These are phyloP conservation scores for Sceliomorpha sp. DNA, from an alignment of 2,888 invertebrate species.

Conservation along the genomic window DNA sequence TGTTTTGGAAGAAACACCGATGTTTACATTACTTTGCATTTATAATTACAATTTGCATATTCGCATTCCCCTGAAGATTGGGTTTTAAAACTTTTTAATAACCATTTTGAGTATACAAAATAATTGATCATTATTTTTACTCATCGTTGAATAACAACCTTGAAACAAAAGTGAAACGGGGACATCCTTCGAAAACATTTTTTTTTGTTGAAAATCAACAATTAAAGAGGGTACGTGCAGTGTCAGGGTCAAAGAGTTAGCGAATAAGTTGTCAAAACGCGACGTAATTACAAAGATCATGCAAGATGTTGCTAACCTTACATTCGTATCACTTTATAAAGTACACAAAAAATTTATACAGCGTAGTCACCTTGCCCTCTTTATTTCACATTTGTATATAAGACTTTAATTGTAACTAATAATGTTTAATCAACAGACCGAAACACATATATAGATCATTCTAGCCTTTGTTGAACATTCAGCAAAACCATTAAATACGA, in stretches of 20 bases:
- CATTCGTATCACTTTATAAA: not conserved
- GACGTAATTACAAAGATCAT: slow-evolving; percentile 17
- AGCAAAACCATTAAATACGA: no score
- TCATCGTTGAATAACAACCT: no score
- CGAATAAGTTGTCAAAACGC: slow-evolving; percentile 24
- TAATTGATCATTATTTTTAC: no score
- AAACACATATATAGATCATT: slow-evolving; percentile 14
- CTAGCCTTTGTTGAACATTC: not conserved
- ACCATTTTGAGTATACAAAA: no score
- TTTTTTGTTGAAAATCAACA: slow-evolving; percentile 5
- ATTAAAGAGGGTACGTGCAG: slow-evolving; percentile 27
- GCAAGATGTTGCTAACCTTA: slow-evolving; percentile 17
- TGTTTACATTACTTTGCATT: no score
- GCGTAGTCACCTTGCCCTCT: not conserved
- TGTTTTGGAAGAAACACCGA: no score
- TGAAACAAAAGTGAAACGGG: no score
- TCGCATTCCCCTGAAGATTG: no score
- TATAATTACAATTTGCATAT: no score
- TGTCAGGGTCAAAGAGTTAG: slow-evolving; percentile 37
- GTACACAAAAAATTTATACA: slow-evolving; percentile 4
- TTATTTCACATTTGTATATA: slow-evolving; percentile 10
- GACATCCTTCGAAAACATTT: no score
- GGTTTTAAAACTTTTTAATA: no score
- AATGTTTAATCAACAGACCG: slow-evolving; percentile 15
- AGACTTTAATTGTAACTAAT: not conserved